Conservation (phyloP, 2,888 invertebrate species). For the Macrophya alboannulata region DNA sequence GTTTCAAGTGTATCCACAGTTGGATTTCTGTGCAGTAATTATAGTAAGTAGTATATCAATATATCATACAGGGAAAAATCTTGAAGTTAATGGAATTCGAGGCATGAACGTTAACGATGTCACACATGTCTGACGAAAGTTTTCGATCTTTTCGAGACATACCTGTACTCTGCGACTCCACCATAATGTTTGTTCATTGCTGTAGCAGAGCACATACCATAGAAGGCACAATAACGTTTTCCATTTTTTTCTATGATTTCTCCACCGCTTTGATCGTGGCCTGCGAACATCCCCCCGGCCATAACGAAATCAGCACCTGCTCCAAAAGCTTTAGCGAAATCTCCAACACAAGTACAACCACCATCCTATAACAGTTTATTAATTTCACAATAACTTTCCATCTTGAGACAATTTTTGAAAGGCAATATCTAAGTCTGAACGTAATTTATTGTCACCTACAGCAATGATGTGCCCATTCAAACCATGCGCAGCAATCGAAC, state of each 20-base stretch:
- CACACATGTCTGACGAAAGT: too few species aligned
- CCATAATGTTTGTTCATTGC: slow-evolving; percentile 95
- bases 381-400: neutral
- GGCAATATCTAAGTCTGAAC: neutral
- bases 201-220: slow-evolving; percentile 95
- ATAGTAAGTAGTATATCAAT: neutral
- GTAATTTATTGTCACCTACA: neutral
- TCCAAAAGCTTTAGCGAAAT: slow-evolving; percentile 96
- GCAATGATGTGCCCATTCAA: too few species aligned
- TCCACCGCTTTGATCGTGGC: slow-evolving; percentile 95
- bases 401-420: neutral
- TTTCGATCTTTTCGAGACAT: slow-evolving; percentile 50
- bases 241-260: slow-evolving; percentile 90
- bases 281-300: slow-evolving; percentile 97
- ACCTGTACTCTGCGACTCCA: slow-evolving; percentile 88
- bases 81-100: neutral
- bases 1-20: too few species aligned
- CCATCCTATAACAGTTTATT: slow-evolving; percentile 86
- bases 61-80: neutral
- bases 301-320: slow-evolving; percentile 98
- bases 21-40: too few species aligned
- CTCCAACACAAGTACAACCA: slow-evolving; percentile 95
- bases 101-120: neutral
- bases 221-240: slow-evolving; percentile 91
- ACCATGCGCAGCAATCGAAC: too few species aligned